These are phyloP conservation scores for Colaptes auratus DNA, from an alignment of 2,113 vertebrate species.

Conservation along the genomic window DNA sequence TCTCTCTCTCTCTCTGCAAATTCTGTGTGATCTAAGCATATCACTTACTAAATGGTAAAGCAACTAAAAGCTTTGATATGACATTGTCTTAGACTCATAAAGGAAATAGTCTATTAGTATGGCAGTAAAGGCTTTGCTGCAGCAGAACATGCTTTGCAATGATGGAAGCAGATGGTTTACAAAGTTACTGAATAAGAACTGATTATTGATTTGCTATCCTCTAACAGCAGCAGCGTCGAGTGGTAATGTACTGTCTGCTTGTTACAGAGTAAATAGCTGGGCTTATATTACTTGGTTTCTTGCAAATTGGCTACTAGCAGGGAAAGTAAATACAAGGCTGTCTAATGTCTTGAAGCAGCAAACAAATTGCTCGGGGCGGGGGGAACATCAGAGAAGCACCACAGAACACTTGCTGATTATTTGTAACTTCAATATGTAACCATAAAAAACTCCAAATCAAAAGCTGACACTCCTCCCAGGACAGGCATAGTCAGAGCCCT, in stretches of 20 bases:
- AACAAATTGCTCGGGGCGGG: slow-evolving; percentile 47
- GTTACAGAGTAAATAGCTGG: slow-evolving; percentile 73
- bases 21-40: neutral
- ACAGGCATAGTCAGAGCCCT: neutral
- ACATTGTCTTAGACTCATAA: neutral
- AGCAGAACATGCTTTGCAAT: slow-evolving; percentile 24
- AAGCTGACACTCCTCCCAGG: slow-evolving; percentile 25
- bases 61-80: slow-evolving; percentile 45
- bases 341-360: slow-evolving; percentile 55
- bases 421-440: slow-evolving; percentile 62
- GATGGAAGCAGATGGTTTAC: slow-evolving; percentile 70
- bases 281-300: slow-evolving; percentile 77
- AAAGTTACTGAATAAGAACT: slow-evolving; percentile 68
- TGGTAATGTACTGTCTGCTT: slow-evolving; percentile 75
- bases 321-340: slow-evolving; percentile 60
- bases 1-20: neutral
- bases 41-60: neutral
- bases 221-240: slow-evolving; percentile 61
- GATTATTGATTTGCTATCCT: slow-evolving; percentile 77
- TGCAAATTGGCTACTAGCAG: slow-evolving; percentile 73
- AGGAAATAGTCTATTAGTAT: slow-evolving; percentile 11
- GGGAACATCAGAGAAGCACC: slow-evolving; percentile 2
- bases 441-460: slow-evolving; percentile 14
- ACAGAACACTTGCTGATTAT: slow-evolving; percentile 55
- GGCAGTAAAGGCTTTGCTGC: slow-evolving; percentile 29